Percentiles rank a stretch among this genome's conserved stretches.
phyloP scores from a whole-genome alignment of 1,140 invertebrate genomes.

The Diabrotica undecimpunctata region DNA sequence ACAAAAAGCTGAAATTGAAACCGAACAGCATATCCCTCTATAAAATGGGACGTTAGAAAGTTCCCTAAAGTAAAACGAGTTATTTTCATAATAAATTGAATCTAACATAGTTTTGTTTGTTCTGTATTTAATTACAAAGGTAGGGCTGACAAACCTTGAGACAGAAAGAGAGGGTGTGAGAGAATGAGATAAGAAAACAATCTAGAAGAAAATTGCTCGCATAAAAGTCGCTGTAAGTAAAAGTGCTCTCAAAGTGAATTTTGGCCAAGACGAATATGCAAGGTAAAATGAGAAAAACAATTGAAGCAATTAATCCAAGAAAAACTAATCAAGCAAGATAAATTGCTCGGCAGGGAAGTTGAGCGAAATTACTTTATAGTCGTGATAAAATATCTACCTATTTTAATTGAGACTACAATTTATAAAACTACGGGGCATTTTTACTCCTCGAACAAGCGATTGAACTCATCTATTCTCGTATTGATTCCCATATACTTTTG shows the following conservation, averaged over 20 bases:
- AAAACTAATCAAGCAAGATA: slow-evolving; percentile 51
- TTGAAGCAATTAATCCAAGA: slow-evolving; percentile 50
- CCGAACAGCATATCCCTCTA: background rate
- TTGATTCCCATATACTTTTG: background rate
- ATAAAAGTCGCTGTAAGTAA: slow-evolving; percentile 35
- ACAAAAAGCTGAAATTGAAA: too few species aligned
- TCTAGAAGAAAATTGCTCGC: slow-evolving; percentile 32
- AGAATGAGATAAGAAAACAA: slow-evolving; percentile 26
- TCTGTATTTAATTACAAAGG: slow-evolving; percentile 22
- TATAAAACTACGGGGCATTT: slow-evolving; percentile 37
- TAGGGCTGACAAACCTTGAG: slow-evolving; percentile 15
- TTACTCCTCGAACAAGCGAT: background rate
- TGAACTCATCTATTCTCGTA: background rate
- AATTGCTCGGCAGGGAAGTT: slow-evolving; percentile 40
- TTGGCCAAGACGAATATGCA: slow-evolving; percentile 43
- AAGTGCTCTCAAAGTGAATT: slow-evolving; percentile 39
- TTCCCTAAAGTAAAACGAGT: slow-evolving; percentile 6
- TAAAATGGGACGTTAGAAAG: background rate
- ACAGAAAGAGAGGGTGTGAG: slow-evolving; percentile 1
- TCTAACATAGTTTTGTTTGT: slow-evolving; percentile 17
- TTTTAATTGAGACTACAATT: slow-evolving; percentile 47
- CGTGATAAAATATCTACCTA: slow-evolving; percentile 47
- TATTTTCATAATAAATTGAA: slow-evolving; percentile 17
- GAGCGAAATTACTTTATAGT: slow-evolving; percentile 48
- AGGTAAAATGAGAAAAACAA: slow-evolving; percentile 49